These are phyloP conservation scores for Hemiscyllium ocellatum DNA, from an alignment of 2,113 vertebrate species.

Conservation along the genomic window DNA sequence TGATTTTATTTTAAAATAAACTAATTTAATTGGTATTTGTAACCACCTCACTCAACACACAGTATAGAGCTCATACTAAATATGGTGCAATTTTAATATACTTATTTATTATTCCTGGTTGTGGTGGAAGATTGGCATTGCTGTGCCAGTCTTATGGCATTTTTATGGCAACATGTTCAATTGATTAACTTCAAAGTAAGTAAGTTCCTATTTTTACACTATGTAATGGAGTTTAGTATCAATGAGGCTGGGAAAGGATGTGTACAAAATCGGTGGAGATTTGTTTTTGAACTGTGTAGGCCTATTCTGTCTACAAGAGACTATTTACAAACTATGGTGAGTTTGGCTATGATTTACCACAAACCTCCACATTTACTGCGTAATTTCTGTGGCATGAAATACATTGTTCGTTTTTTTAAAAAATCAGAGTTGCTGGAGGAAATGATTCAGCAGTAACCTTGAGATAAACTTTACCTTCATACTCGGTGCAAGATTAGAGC, in stretches of 20 bases:
- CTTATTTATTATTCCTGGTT: no score
- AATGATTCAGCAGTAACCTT: background rate
- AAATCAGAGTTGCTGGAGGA: background rate
- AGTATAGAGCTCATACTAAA: no score
- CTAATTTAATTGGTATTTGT: background rate
- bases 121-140: background rate
- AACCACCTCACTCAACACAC: background rate
- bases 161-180: no score
- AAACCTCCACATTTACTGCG: background rate
- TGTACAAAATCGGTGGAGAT: background rate
- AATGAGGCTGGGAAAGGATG: background rate
- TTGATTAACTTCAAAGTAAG: no score
- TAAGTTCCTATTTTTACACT: no score
- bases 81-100: no score
- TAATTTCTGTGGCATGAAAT: background rate
- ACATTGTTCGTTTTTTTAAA: background rate
- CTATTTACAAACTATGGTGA: background rate
- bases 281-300: background rate
- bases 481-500: background rate
- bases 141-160: no score
- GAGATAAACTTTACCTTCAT: background rate
- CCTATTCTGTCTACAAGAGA: background rate
- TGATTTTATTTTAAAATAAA: background rate
- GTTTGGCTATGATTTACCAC: background rate
- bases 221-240: background rate